Evolutionary conservation across 2,888 invertebrate species (phyloP), one percentile per base, ranked within the genome.

Genomic region (Cosmorhoe ocellata): DNA sequence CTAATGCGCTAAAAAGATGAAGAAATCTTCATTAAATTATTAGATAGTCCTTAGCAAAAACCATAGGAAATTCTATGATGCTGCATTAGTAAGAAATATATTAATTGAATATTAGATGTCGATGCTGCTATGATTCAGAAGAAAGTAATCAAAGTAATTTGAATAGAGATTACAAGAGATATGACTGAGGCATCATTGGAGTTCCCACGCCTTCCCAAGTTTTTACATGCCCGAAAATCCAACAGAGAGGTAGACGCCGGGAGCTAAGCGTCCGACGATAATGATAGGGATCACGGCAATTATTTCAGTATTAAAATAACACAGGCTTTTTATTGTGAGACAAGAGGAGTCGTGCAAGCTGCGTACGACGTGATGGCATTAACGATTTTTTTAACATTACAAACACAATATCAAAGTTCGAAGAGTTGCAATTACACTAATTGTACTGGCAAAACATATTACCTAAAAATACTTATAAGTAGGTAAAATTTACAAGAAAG

Each of bases 201-300:
- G 28, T 62, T 62, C 73, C 71, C 59, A 61, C 61, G 61, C 53
- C 58, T 30, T 43, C 62, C 54, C 66, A 57, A 65, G 67, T 67
- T 71, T 66, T 67, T 68, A 74, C 74, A 73, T 69, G 68, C 64
- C 66, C 61, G 61, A 73, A 74, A 76, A 64, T 69, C 67, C 62
- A 64, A 63, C 58, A 51, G 61, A 68, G 67, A 71, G 44, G 67
- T 67, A 69, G 69, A 63, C 66, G 82, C 84, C 84, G 77, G 82
- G 81, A 86, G 86, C 79, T 68, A 82, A 77, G 82, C 61, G 73
- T 70, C 67, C 63, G 71, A 75, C 74, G 71, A 73, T 86, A 84
- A 87, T 85, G 82, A 88, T 86, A 84, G 79, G 78, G 76, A 85
- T 84, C 81, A 77, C 65, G 71, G 78, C 75, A 83, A 87, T 85